These are phyloP conservation scores for Enteromius trimaculatus DNA, from an alignment of 2,797 vertebrate species.

Conservation along the genomic window DNA sequence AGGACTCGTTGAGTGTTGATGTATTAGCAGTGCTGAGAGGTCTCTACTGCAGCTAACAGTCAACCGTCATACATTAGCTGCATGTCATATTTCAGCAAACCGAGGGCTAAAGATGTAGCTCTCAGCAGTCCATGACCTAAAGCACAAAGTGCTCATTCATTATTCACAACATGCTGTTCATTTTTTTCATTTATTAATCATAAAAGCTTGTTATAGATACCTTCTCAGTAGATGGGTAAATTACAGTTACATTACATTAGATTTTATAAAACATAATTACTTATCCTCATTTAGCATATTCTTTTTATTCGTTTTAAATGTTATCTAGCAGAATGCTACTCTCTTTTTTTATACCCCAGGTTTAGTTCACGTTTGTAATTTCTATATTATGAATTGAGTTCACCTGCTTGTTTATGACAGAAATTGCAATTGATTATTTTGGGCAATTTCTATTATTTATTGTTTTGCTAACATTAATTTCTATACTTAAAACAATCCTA, in stretches of 20 bases:
- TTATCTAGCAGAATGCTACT: background rate
- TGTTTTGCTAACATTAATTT: no score
- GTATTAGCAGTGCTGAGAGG: conserved; percentile 15
- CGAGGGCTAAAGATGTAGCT: background rate
- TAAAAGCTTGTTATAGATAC: background rate
- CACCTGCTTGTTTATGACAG: background rate
- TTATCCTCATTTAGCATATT: background rate
- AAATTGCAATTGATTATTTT: no score
- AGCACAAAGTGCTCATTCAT: conserved; percentile 28
- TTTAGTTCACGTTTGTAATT: background rate
- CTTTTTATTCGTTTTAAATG: background rate
- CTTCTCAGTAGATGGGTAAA: no score
- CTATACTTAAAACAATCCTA: no score
- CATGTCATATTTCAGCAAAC: background rate
- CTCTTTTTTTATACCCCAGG: background rate
- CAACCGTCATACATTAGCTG: background rate
- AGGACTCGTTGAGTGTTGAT: background rate
- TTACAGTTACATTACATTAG: background rate
- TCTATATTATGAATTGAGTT: background rate
- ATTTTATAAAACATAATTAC: background rate
- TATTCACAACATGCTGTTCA: background rate
- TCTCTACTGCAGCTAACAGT: background rate
- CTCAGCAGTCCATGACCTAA: background rate
- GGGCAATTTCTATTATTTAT: no score
- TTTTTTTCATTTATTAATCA: background rate